These are phyloP conservation scores for Heliothis subflexa DNA, from an alignment of 1,140 invertebrate genomes.

Conservation along the genomic window DNA sequence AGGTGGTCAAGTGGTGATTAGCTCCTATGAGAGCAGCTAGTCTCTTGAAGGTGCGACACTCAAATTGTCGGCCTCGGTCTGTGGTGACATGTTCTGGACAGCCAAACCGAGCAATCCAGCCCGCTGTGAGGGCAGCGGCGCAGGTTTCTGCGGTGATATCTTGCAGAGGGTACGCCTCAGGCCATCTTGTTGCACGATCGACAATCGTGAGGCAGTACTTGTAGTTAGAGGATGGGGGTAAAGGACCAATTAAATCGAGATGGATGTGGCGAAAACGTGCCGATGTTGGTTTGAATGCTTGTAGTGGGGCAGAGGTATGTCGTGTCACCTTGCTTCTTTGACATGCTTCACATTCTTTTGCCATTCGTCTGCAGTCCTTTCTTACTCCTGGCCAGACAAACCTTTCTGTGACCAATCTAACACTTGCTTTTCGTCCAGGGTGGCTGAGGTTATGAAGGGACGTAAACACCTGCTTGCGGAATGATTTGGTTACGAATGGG, in stretches of 20 bases:
- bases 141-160: constrained; percentile 8
- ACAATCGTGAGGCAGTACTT: constrained; percentile 4
- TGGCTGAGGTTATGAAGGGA: too few relatives aligned
- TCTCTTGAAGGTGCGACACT: neutral
- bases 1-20: neutral
- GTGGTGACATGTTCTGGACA: neutral
- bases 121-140: neutral
- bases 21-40: neutral
- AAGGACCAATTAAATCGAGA: neutral
- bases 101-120: constrained; percentile 8
- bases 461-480: too few relatives aligned
- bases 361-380: neutral
- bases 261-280: constrained; percentile 3
- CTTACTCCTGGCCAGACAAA: neutral
- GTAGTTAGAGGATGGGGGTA: neutral
- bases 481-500: too few relatives aligned
- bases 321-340: neutral
- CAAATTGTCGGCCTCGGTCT: constrained; percentile 10
- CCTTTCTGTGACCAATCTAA: neutral
- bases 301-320: neutral
- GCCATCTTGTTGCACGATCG: neutral
- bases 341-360: neutral
- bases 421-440: neutral
- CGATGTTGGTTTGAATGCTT: neutral
- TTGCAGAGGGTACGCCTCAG: neutral